phyloP scores from a whole-genome alignment of 2,888 invertebrate species.

The Xanthorhoe designata region DNA sequence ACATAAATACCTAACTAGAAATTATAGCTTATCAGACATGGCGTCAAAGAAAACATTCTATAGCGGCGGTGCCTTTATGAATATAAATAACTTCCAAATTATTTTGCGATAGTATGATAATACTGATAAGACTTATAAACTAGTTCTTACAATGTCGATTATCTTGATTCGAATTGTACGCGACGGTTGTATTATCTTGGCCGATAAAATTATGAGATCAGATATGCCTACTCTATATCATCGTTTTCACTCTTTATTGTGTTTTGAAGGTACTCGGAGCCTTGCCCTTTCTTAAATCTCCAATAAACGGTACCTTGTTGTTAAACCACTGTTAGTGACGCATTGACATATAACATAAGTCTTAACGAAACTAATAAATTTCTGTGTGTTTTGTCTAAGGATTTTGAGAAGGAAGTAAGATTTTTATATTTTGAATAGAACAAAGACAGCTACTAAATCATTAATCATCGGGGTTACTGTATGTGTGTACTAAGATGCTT shows the following conservation, averaged over 20 bases:
- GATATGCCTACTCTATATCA: conserved; percentile 7
- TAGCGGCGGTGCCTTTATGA: conserved; percentile 53
- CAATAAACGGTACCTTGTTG: neutral
- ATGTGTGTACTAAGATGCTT: too few species aligned
- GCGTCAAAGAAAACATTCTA: conserved; percentile 46
- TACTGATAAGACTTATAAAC: conserved; percentile 48
- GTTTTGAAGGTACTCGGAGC: neutral
- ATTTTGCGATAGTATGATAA: conserved; percentile 49
- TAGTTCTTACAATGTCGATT: conserved; percentile 28
- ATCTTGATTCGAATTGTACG: conserved; percentile 13
- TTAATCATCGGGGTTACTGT: too few species aligned
- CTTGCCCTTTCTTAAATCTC: conserved; percentile 3
- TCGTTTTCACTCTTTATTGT: conserved; percentile 18
- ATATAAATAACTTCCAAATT: conserved; percentile 59
- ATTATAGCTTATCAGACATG: conserved; percentile 5
- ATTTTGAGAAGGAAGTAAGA: too few species aligned
- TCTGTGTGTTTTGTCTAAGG: too few species aligned
- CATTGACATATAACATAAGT: neutral
- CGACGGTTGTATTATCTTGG: conserved; percentile 21
- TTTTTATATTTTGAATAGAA: too few species aligned
- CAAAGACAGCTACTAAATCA: too few species aligned
- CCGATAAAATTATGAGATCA: conserved; percentile 29
- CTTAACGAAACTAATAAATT: too few species aligned
- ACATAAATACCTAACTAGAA: too few species aligned
- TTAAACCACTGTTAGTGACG: neutral